Evolutionary conservation across 2,797 vertebrate species (phyloP).

Genomic region (Propithecus deckenii): DNA sequence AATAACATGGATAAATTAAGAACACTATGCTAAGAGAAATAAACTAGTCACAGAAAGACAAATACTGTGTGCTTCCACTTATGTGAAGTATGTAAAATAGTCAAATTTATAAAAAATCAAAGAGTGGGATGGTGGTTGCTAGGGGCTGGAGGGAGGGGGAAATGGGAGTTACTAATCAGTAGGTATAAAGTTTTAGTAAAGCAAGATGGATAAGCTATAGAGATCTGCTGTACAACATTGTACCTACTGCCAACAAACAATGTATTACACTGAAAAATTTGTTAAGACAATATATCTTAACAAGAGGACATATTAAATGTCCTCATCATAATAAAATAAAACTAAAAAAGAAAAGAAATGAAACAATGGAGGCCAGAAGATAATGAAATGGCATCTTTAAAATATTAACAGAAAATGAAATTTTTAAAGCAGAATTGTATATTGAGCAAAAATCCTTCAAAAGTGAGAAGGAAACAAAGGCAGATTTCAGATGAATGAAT

Average conservation of each 20-base stretch:
- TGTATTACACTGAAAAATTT: background rate
- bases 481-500: background rate
- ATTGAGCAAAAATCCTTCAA: background rate
- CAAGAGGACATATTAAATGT: background rate
- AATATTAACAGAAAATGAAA: background rate
- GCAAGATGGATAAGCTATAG: background rate
- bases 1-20: background rate
- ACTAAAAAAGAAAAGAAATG: background rate
- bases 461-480: background rate
- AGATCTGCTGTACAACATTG: background rate
- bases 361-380: background rate
- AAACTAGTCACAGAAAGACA: background rate
- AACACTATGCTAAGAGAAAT: background rate
- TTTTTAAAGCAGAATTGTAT: background rate
- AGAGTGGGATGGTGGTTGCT: background rate
- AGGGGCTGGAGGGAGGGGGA: background rate
- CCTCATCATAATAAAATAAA: background rate
- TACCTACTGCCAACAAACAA: background rate
- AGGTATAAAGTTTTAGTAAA: background rate
- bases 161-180: background rate
- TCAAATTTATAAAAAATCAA: background rate
- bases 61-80: background rate
- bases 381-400: background rate
- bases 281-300: background rate
- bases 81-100: background rate